Evolutionary conservation across 2,888 invertebrate species (phyloP).

Genomic region (Escarpia spicata): DNA sequence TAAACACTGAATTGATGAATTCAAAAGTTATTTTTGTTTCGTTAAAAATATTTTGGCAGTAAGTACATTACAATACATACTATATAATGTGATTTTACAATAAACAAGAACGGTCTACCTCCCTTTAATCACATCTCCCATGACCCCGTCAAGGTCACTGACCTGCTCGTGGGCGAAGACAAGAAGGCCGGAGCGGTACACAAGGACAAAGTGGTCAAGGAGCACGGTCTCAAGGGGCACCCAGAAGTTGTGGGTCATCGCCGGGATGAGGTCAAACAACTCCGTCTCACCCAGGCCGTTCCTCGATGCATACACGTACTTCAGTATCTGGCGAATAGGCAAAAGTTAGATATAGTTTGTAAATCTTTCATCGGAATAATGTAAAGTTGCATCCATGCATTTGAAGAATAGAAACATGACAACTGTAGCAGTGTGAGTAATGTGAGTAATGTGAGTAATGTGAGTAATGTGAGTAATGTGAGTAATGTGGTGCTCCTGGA

Average conservation of each 20-base stretch:
- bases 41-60: too few relatives aligned
- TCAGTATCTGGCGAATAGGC: conserved; percentile 49
- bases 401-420: not conserved
- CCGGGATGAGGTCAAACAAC: conserved; percentile 54
- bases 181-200: conserved; percentile 57
- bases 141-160: not conserved
- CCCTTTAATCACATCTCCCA: not conserved
- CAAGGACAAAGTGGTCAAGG: conserved; percentile 52
- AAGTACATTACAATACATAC: not conserved
- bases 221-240: conserved; percentile 53
- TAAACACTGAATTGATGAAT: too few relatives aligned
- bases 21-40: too few relatives aligned
- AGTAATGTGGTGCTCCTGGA: not conserved
- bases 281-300: conserved; percentile 61
- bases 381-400: not conserved
- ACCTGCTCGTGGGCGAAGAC: conserved; percentile 62
- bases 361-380: too few relatives aligned
- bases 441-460: not conserved
- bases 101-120: not conserved
- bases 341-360: too few relatives aligned
- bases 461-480: not conserved
- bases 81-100: not conserved
- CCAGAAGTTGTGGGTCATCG: conserved; percentile 54
- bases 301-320: conserved; percentile 55
- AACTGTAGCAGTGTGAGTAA: not conserved